phyloP scores from a whole-genome alignment of 1,140 invertebrate species.

The Achroia grisella region DNA sequence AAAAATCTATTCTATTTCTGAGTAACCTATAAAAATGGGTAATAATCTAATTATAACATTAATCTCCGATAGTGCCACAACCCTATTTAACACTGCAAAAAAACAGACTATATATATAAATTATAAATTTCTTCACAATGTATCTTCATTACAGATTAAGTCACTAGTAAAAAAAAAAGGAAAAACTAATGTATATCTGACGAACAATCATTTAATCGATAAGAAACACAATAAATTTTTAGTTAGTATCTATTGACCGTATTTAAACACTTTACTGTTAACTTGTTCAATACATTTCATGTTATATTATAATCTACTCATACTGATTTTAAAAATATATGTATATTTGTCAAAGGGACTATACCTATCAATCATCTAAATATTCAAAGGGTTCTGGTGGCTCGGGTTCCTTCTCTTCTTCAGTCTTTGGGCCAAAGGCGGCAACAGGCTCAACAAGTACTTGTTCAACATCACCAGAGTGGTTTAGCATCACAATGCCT shows the following conservation, averaged over 20 bases:
- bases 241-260: constrained; percentile 36
- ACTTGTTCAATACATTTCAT: constrained; percentile 43
- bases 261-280: constrained; percentile 38
- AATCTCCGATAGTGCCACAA: too few species aligned
- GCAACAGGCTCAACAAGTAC: constrained; percentile 96
- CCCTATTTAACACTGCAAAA: too few species aligned
- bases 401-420: constrained; percentile 97
- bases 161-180: too few species aligned
- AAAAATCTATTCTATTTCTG: too few species aligned
- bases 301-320: constrained; percentile 27
- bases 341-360: constrained; percentile 27
- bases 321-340: constrained; percentile 17
- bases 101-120: too few species aligned
- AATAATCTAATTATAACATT: too few species aligned
- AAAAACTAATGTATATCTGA: too few species aligned
- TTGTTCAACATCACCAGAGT: constrained; percentile 85
- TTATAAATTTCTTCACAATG: too few species aligned
- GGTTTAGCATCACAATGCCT: constrained; percentile 96
- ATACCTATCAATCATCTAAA: constrained; percentile 81
- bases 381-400: constrained; percentile 98
- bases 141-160: too few species aligned
- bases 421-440: constrained; percentile 93
- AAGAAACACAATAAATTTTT: constrained; percentile 39
- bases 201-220: constrained; percentile 22
- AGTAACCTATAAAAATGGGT: too few species aligned